Conservation (phyloP, 2,113 vertebrate species). For the Macrotis lagotis region DNA sequence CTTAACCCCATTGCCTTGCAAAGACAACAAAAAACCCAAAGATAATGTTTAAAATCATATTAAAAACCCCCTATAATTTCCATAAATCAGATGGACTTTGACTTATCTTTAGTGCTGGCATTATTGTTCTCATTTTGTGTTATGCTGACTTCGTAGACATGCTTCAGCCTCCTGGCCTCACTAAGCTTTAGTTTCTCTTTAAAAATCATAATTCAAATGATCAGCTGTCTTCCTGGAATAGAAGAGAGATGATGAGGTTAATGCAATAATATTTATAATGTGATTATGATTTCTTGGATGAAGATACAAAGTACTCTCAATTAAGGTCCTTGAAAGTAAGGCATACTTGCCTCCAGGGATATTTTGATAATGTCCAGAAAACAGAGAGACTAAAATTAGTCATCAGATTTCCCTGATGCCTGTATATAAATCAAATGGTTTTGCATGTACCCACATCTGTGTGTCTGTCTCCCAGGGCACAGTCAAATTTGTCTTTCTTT, state of each 20-base stretch:
- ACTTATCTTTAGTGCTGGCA: neutral
- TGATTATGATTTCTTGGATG: slow-evolving; percentile 40
- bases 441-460: neutral
- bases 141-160: neutral
- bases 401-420: slow-evolving; percentile 28
- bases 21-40: too few relatives aligned
- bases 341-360: slow-evolving; percentile 50
- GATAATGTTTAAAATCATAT: neutral
- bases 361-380: slow-evolving; percentile 47
- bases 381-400: slow-evolving; percentile 39
- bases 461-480: slow-evolving; percentile 44
- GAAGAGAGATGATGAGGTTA: neutral
- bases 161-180: neutral
- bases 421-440: slow-evolving; percentile 56
- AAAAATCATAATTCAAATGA: neutral
- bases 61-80: neutral
- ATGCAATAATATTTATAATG: neutral
- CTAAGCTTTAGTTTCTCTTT: slow-evolving; percentile 14
- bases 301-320: slow-evolving; percentile 35
- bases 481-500: slow-evolving; percentile 64
- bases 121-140: neutral
- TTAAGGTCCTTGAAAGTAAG: slow-evolving; percentile 37
- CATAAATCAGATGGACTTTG: neutral
- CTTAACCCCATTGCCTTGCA: too few relatives aligned
- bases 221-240: slow-evolving; percentile 3